These are phyloP conservation scores for Pocillopora verrucosa DNA, from an alignment of 64 coral and sea anemone species.

Conservation along the genomic window DNA sequence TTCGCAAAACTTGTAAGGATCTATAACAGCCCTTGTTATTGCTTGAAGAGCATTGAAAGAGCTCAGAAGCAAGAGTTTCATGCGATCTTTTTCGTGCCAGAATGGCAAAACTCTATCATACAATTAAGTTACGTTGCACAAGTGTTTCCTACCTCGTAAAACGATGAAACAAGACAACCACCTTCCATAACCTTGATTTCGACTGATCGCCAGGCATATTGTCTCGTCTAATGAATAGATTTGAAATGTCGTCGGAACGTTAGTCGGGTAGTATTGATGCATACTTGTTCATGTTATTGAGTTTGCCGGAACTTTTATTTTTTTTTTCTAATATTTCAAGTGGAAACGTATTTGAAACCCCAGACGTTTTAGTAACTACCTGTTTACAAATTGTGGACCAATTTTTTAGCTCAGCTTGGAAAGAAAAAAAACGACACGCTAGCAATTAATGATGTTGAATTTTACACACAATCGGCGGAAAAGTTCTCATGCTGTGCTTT, in stretches of 20 bases:
- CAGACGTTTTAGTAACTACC: not conserved
- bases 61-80: too few relatives aligned
- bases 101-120: not conserved
- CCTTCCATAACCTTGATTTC: not conserved
- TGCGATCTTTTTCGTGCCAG: too few relatives aligned
- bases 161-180: not conserved
- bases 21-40: too few relatives aligned
- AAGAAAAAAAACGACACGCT: not conserved
- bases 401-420: not conserved
- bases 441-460: not conserved
- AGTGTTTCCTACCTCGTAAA: not conserved
- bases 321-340: too few relatives aligned
- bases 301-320: too few relatives aligned
- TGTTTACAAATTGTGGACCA: not conserved
- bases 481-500: not conserved
- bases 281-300: not conserved
- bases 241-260: not conserved
- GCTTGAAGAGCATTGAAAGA: too few relatives aligned
- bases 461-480: not conserved
- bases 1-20: too few relatives aligned
- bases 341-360: too few relatives aligned
- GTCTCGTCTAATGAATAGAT: not conserved
- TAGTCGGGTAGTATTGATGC: not conserved
- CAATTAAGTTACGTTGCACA: not conserved
- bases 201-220: not conserved